phyloP scores from a whole-genome alignment of 2,797 vertebrate species.

The Acestrorhynchus altus region DNA sequence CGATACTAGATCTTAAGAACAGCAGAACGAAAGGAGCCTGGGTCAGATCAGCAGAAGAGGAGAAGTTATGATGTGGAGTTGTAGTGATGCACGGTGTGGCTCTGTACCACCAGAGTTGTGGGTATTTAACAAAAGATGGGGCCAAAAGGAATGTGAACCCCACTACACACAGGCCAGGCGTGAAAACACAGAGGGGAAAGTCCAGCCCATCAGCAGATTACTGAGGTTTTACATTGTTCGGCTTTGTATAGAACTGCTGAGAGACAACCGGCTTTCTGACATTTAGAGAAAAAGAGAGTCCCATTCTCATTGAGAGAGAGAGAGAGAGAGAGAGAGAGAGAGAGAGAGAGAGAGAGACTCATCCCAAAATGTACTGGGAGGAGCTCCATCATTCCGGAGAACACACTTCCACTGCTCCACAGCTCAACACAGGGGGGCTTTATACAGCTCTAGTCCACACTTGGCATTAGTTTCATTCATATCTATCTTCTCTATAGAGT shows the following conservation, averaged over 20 bases:
- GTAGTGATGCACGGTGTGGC: neutral
- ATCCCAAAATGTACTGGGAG: too few species aligned
- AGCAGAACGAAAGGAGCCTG: neutral
- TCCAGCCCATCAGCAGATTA: slow-evolving; percentile 62
- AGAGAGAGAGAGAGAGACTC: neutral
- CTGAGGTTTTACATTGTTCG: slow-evolving; percentile 56
- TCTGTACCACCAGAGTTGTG: slow-evolving; percentile 32
- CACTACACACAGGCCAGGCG: slow-evolving; percentile 6
- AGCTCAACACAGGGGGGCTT: too few species aligned
- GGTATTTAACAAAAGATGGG: slow-evolving; percentile 27
- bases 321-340: slow-evolving; percentile 15
- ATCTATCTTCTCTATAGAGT: too few species aligned
- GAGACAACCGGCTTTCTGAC: slow-evolving; percentile 54
- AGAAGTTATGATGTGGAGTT: neutral
- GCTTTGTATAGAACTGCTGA: slow-evolving; percentile 63
- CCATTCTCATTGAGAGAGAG: neutral
- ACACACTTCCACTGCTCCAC: too few species aligned
- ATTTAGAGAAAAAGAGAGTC: slow-evolving; percentile 6
- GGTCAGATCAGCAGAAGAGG: neutral
- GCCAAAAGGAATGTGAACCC: neutral
- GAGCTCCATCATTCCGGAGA: too few species aligned
- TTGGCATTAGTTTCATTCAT: too few species aligned
- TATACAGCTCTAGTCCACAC: too few species aligned
- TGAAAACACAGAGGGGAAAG: neutral
- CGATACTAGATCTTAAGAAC: neutral